A percentile compares a stretch with the other conserved stretches of the same genome.
These are phyloP conservation scores for Gasteruption jaculator DNA, from an alignment of 2,888 invertebrate species.

Conservation along the genomic window DNA sequence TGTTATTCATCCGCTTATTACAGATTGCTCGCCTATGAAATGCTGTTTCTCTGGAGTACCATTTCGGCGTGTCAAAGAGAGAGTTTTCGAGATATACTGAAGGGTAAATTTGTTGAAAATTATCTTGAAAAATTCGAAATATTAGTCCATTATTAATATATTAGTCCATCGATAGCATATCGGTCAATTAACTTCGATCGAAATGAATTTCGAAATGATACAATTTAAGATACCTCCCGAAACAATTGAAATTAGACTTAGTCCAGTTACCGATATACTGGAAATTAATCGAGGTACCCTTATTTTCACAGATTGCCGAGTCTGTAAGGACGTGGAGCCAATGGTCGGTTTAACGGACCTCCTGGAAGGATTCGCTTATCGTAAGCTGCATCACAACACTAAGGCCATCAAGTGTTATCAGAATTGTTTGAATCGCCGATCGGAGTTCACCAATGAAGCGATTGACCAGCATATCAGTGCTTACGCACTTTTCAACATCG, in stretches of 20 bases:
- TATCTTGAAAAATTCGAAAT: too few relatives aligned
- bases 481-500: conserved; percentile 64
- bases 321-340: conserved; percentile 50
- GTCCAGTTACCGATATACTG: too few relatives aligned
- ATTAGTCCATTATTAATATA: too few relatives aligned
- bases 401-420: conserved; percentile 34
- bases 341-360: conserved; percentile 56
- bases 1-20: conserved; percentile 50
- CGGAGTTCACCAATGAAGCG: conserved; percentile 29
- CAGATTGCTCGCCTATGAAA: conserved; percentile 60
- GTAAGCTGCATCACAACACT: conserved; percentile 48
- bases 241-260: too few relatives aligned
- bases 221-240: too few relatives aligned
- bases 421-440: conserved; percentile 38
- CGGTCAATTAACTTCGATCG: too few relatives aligned
- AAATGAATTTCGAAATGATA: too few relatives aligned
- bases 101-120: conserved; percentile 48
- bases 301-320: conserved; percentile 45
- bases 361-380: conserved; percentile 54
- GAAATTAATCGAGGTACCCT: too few relatives aligned
- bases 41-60: conserved; percentile 67
- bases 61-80: conserved; percentile 56
- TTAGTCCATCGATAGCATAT: too few relatives aligned
- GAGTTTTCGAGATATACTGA: conserved; percentile 47
- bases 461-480: conserved; percentile 58